Base-by-base conservation (phyloP, 2,113 vertebrate genomes). In the Oreochromis tanganicae region DNA sequence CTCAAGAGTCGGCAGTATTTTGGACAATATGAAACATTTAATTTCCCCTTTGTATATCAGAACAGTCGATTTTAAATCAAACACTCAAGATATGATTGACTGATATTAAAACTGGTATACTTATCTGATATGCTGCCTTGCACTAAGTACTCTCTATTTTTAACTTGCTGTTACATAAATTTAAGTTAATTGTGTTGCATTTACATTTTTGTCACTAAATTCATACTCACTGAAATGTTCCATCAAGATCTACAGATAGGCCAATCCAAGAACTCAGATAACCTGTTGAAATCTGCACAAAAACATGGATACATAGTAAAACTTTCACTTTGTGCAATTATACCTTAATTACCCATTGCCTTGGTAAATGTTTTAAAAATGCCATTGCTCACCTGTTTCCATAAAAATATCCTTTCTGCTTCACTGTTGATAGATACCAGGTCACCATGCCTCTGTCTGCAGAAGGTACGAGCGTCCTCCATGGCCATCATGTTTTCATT, bases 381-480 rank as follows among this genome's bases (percentile, higher is more conserved):
- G 21, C 83, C 41, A 38, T 16, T 63, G 24, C 81, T 75, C 8
- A 92, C 98, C 91, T 96, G 95, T 97, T 95, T 95, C 97, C 97
- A 97, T 29, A 98, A 46, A 92, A 99, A 98, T 73, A 90, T 82
- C 36, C 97, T 98, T 96, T 99, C 98, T 5, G 94, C 97, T 93
- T 97, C 97, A 85, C 93, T 97, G 52, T 73, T 95, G 87, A 99
- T 96, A 6, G 96, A 91, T 1, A 89, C 95, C 80, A 99, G 95
- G 87, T 99, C 98, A 10, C 97, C 97, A 50, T 97, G 97, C 52
- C 95, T 96, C 88, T 27, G 96, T 88, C 96, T 95, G 93, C 98
- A 99, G 93, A 95, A 98, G 6, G 73, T 86, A 7, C 97, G 96
- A 13, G 96, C 98, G 0, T 96, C 93, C 10, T 98, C 97, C 97